Percentiles rank a stretch among this genome's conserved stretches.
Conservation (phyloP, 2,113 vertebrate genomes). For the Upupa epops region DNA sequence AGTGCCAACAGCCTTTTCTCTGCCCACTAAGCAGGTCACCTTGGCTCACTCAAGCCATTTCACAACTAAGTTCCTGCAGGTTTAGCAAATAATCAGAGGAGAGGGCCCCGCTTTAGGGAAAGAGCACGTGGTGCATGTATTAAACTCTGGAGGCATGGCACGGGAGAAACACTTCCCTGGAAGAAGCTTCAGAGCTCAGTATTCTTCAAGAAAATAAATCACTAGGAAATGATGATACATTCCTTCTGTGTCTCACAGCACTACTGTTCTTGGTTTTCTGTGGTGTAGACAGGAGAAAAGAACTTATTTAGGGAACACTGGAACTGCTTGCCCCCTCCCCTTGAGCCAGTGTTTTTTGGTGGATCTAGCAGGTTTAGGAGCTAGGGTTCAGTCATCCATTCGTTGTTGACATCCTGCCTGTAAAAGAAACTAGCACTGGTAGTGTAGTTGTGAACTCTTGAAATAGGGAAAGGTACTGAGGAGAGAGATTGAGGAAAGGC, state of each 20-base stretch:
- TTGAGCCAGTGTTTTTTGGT: background rate
- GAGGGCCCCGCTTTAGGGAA: background rate
- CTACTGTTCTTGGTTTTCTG: background rate
- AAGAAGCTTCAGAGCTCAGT: background rate
- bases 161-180: background rate
- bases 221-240: background rate
- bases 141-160: background rate
- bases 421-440: background rate
- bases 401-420: background rate
- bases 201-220: background rate
- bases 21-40: too few species aligned
- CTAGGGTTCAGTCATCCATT: background rate
- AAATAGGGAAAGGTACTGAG: background rate
- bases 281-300: background rate
- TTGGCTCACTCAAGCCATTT: too few species aligned
- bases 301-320: background rate
- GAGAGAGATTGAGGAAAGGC: background rate
- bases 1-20: too few species aligned
- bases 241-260: background rate
- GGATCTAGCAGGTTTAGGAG: background rate
- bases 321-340: background rate
- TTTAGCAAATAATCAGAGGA: background rate
- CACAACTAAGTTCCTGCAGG: background rate
- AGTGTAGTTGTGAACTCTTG: background rate
- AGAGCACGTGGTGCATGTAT: background rate